Evolutionary conservation across 64 coral and sea anemone genomes (phyloP).

Genomic region (Platygyra sinensis): DNA sequence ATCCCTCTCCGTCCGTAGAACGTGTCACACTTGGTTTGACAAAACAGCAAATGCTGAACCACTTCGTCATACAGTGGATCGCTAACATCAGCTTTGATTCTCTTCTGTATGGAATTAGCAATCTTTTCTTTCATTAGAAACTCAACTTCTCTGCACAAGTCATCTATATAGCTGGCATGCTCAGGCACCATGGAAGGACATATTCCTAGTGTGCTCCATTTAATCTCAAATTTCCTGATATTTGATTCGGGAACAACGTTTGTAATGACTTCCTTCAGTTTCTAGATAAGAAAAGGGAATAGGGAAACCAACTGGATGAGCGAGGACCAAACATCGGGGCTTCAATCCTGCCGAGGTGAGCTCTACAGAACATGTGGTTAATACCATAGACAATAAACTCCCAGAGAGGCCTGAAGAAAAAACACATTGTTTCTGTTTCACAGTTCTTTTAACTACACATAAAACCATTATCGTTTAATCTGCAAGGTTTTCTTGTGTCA

Average conservation of each 20-base stretch:
- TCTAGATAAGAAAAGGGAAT: not conserved
- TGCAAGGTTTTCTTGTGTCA: too few relatives aligned
- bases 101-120: constrained; percentile 25
- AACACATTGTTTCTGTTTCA: too few relatives aligned
- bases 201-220: constrained; percentile 49
- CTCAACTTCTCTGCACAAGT: constrained; percentile 41
- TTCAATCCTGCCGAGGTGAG: too few relatives aligned
- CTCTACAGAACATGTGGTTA: too few relatives aligned
- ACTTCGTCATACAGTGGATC: constrained; percentile 69
- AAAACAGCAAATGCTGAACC: constrained; percentile 62
- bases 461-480: too few relatives aligned
- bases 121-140: constrained; percentile 46
- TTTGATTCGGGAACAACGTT: constrained; percentile 28
- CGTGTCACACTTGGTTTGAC: constrained; percentile 61
- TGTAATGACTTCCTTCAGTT: constrained; percentile 46
- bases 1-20: constrained; percentile 73
- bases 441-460: too few relatives aligned
- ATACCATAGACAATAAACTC: too few relatives aligned
- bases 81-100: constrained; percentile 39
- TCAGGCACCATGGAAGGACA: not conserved
- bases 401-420: too few relatives aligned
- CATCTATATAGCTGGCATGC: constrained; percentile 35
- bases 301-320: too few relatives aligned
- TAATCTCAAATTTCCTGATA: constrained; percentile 59
- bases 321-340: too few relatives aligned